These are phyloP conservation scores for Scaptomyza hsui DNA, from an alignment of 1,140 invertebrate genomes.

Conservation along the genomic window DNA sequence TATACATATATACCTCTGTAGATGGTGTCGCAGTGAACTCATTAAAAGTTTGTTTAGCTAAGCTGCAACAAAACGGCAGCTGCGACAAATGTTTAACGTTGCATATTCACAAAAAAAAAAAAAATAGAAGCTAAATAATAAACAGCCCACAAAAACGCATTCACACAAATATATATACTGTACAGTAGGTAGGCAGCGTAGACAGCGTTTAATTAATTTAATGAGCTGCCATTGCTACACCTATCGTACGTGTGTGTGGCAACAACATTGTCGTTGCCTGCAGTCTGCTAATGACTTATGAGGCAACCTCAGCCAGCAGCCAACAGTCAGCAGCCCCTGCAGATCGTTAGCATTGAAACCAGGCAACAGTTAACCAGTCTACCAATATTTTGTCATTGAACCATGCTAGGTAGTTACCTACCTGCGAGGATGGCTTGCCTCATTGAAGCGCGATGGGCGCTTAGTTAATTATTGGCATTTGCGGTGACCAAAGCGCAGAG, in stretches of 20 bases:
- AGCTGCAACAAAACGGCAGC: slow-evolving; percentile 59
- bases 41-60: slow-evolving; percentile 71
- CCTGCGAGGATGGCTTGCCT: slow-evolving; percentile 2
- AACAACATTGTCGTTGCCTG: slow-evolving; percentile 21
- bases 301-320: slow-evolving; percentile 3
- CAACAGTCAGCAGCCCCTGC: slow-evolving; percentile 2
- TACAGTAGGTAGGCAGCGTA: background rate
- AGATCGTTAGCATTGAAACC: slow-evolving; percentile 36
- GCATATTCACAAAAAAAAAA: slow-evolving; percentile 20
- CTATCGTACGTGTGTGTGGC: slow-evolving; percentile 5
- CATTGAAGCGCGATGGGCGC: slow-evolving; percentile 30
- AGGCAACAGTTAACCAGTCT: slow-evolving; percentile 3
- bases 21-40: slow-evolving; percentile 69
- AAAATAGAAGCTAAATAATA: slow-evolving; percentile 45
- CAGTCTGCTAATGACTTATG: slow-evolving; percentile 43
- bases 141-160: slow-evolving; percentile 25
- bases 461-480: slow-evolving; percentile 70
- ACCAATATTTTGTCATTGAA: slow-evolving; percentile 36
- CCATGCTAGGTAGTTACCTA: background rate
- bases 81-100: slow-evolving; percentile 47
- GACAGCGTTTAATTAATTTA: slow-evolving; percentile 75
- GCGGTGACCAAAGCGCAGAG: slow-evolving; percentile 45
- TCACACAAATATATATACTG: background rate
- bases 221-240: slow-evolving; percentile 57
- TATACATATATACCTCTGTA: background rate